Evolutionary conservation across 2,113 vertebrate genomes (phyloP).

Genomic region (Ornithorhynchus anatinus): DNA sequence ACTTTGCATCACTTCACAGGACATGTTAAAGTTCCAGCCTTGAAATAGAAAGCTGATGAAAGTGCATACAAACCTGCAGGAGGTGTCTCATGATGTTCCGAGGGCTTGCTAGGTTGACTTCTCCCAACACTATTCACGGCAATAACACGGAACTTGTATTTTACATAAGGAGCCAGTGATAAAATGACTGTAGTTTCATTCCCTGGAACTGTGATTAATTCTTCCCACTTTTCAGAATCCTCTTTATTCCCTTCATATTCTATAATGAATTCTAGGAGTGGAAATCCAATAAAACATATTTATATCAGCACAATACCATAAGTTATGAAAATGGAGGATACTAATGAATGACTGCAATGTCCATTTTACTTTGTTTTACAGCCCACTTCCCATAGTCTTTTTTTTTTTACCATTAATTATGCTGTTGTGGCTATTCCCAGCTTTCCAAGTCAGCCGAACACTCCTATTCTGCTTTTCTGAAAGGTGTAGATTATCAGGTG

Average conservation of each 20-base stretch:
- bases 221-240: slow-evolving; percentile 86
- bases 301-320: neutral
- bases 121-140: slow-evolving; percentile 82
- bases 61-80: slow-evolving; percentile 74
- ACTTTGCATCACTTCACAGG: too few species aligned
- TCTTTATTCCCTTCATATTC: slow-evolving; percentile 87
- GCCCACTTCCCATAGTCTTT: neutral
- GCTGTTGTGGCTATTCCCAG: slow-evolving; percentile 87
- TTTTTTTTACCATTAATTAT: slow-evolving; percentile 79
- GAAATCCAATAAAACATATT: accelerated
- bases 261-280: slow-evolving; percentile 76
- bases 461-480: slow-evolving; percentile 82
- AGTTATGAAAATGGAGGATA: neutral
- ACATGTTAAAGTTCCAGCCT: too few species aligned
- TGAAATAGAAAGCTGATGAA: neutral
- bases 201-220: slow-evolving; percentile 72
- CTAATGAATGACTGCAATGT: neutral
- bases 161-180: slow-evolving; percentile 78
- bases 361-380: neutral
- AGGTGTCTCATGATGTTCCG: slow-evolving; percentile 81
- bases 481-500: slow-evolving; percentile 81
- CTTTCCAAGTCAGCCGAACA: slow-evolving; percentile 86
- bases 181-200: slow-evolving; percentile 72
- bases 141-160: slow-evolving; percentile 85
- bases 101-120: slow-evolving; percentile 78